Evolutionary conservation across 2,113 vertebrate genomes (phyloP).

Genomic region (Marmota monax): DNA sequence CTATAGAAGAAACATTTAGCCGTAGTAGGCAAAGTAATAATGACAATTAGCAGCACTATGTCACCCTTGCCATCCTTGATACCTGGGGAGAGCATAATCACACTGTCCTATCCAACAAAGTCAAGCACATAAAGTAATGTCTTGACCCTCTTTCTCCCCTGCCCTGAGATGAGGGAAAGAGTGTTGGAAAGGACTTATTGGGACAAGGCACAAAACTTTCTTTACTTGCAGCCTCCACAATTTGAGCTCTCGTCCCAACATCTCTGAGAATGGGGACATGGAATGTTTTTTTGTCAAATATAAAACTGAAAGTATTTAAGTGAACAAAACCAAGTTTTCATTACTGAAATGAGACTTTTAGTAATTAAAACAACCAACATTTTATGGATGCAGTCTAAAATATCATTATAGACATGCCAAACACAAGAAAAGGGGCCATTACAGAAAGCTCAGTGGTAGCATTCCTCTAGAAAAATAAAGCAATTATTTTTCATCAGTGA

Average conservation of each 20-base stretch:
- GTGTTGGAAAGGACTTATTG: rapidly evolving
- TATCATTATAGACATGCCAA: background rate
- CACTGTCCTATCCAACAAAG: background rate
- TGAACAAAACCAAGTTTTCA: background rate
- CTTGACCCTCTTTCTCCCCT: background rate
- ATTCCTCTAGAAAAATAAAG: background rate
- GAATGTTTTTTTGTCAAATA: background rate
- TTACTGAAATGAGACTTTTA: background rate
- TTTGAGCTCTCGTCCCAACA: background rate
- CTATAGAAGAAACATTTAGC: background rate
- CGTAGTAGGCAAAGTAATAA: background rate
- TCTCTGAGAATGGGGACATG: too few species aligned
- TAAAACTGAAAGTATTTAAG: conserved; percentile 10
- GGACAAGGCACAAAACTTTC: background rate
- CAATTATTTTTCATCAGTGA: background rate
- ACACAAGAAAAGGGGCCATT: background rate
- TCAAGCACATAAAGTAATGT: background rate
- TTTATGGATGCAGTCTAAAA: background rate
- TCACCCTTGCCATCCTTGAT: background rate
- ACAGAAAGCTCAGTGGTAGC: background rate
- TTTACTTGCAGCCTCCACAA: background rate
- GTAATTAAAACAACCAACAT: conserved; percentile 45
- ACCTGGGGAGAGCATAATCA: too few species aligned
- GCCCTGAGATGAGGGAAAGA: background rate
- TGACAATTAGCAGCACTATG: background rate